Evolutionary conservation across 2,888 invertebrate species (phyloP).

Genomic region (Phaedon cochleariae): DNA sequence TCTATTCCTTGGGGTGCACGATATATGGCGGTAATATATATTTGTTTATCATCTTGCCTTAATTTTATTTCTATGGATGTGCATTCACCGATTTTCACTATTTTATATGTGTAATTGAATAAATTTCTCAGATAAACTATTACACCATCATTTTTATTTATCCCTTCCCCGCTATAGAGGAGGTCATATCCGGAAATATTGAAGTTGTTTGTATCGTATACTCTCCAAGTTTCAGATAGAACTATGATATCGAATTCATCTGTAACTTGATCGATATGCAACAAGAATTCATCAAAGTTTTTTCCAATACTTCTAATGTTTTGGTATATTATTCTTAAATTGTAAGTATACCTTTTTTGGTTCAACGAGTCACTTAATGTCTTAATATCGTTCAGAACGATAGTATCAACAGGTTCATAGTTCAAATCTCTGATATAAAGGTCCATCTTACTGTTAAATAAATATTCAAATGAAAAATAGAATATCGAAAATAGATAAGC

Average conservation of each 20-base stretch:
- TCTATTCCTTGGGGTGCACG: not conserved
- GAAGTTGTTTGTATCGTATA: too few relatives aligned
- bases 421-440: not conserved
- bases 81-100: constrained; percentile 3
- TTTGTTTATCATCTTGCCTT: not conserved
- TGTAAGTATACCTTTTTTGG: constrained; percentile 4
- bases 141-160: not conserved
- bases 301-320: constrained; percentile 14
- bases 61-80: constrained; percentile 4
- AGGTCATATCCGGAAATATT: not conserved
- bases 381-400: constrained; percentile 4
- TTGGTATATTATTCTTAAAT: constrained; percentile 7
- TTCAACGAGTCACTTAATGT: constrained; percentile 3
- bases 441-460: constrained; percentile 6
- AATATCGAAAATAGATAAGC: not conserved
- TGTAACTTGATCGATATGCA: not conserved
- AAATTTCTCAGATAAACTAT: constrained; percentile 1
- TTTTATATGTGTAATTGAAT: constrained; percentile 2
- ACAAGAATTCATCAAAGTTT: constrained; percentile 1
- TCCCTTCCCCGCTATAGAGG: not conserved
- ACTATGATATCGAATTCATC: not conserved
- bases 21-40: constrained; percentile 4
- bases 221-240: not conserved
- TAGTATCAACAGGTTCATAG: constrained; percentile 14
- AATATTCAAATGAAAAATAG: not conserved